Evolutionary conservation across 2,888 invertebrate species (phyloP), one percentile per base, ranked within the genome.

Genomic region (Dryomyza anilis): DNA sequence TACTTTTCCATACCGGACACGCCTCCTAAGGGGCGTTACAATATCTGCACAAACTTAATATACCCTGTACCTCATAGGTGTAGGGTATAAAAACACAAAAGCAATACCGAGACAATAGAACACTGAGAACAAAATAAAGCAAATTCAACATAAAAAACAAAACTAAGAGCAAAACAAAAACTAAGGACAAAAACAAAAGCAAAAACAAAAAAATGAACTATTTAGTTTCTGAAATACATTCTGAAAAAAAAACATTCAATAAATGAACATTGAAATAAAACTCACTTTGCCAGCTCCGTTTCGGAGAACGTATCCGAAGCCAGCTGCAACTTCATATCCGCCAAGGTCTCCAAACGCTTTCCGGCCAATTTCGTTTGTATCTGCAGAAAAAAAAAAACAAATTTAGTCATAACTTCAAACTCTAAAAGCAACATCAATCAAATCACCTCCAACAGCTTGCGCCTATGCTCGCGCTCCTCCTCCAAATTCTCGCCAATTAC

Each of bases 291-390:
- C 68, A 96, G 84, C 84, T 98, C 98, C 69, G 91, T 89, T 71
- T 90, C 88, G 64, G 92, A 92, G 78, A 91, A 91, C 83, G 95
- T 98, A 83, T 99, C 98, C 10, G 91, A 88, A 1, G 96, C 97
- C 19, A 94, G 71, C 71, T 86, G 88, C 33, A 89, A 86, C 73
- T 88, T 87, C 14, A 90, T 87, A 72, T 89, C 83, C 64, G 85
- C 86, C 67, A 98, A 85, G 3, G 90, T 88, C 85, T 96, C 95
- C 70, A 94, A 80, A 16, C 87, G 88, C 81, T 89, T 90, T 64
- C 82, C 77, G 69, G 88, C 86, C 60, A 91, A 81, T 75, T 89
- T 88, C 29, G 87, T 86, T 77, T 87, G 86, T 8, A 88, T 86
- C 79, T 82, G 59, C 3, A 71, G 43, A 5, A 2, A 50, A 48